Base-by-base conservation (phyloP, 1,140 invertebrate genomes). In the Branchinecta lynchi region DNA sequence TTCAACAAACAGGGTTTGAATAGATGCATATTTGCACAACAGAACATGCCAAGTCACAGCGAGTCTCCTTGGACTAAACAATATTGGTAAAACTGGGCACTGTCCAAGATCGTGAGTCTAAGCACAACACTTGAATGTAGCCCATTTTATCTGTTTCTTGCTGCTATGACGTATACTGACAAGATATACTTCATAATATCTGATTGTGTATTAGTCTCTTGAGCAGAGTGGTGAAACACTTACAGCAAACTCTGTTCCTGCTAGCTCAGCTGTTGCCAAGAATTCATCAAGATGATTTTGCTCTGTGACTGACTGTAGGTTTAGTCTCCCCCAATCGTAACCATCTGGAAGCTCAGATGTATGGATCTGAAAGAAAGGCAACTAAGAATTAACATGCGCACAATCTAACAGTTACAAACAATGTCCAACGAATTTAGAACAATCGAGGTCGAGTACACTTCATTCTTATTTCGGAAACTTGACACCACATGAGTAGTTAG, bases 211-310 rank as follows among this genome's bases (percentile, higher is more conserved):
- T 32, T 32, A 5, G 32, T 32, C 32, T 3, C 32, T 32, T 32
- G 32, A 32, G 32, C 1, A 32, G 32, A 32, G 51, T 60, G 51
- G 51, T 60, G 51, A 20, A 60, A 60, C 2, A 66, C 69, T 77
- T 75, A 83, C 83, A 81, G 75, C 79, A 78, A 97, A 99, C 76
- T 98, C 92, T 8, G 88, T 92, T 43, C 91, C 90, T 5, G 95
- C 93, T 65, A 99, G 79, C 78, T 96, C 87, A 8, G 95, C 95
- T 1, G 90, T 98, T 0, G 89, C 87, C 0, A 99, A 79, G 78
- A 99, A 98, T 74, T 98, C 96, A 81, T 97, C 90, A 70, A 98
- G 86, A 20, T 91, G 92, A 68, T 86, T 92, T 77, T 98, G 91
- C 76, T 98, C 94, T 0, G 95, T 99, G 0, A 98, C 89, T 0